A percentile compares a stretch with the other conserved stretches of the same genome.
These are phyloP conservation scores for Drosophila dives DNA, from an alignment of 2,888 invertebrate species.

Conservation along the genomic window DNA sequence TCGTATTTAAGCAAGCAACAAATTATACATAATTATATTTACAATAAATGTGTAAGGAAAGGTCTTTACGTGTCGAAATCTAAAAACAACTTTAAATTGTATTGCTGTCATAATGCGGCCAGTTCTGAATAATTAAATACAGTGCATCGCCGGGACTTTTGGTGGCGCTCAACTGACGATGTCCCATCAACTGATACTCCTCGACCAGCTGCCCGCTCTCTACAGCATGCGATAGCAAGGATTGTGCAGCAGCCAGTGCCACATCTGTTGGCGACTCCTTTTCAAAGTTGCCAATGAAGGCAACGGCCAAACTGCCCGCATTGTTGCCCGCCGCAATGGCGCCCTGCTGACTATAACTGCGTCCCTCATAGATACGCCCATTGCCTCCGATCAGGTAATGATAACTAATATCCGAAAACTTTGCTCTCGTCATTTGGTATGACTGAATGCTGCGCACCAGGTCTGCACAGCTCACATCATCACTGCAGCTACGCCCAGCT, in stretches of 20 bases:
- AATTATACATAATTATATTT: constrained; percentile 81
- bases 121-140: constrained; percentile 87
- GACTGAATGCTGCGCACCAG: constrained; percentile 87
- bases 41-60: constrained; percentile 77
- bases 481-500: constrained; percentile 86
- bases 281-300: constrained; percentile 90
- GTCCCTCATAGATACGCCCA: constrained; percentile 89
- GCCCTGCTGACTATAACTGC: constrained; percentile 89
- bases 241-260: constrained; percentile 87
- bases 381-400: constrained; percentile 92
- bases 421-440: constrained; percentile 87
- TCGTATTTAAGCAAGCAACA: constrained; percentile 79
- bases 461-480: constrained; percentile 85
- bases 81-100: constrained; percentile 16
- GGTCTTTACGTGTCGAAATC: constrained; percentile 77
- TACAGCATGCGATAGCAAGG: constrained; percentile 88
- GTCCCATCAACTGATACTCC: constrained; percentile 89
- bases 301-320: constrained; percentile 88
- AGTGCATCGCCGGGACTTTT: constrained; percentile 89
- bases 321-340: constrained; percentile 90
- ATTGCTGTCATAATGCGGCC: constrained; percentile 87
- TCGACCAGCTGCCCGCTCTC: constrained; percentile 86
- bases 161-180: constrained; percentile 88
- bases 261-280: constrained; percentile 85
- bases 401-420: constrained; percentile 90